Base-by-base conservation (phyloP, 2,113 vertebrate genomes). In the Nerophis lumbriciformis region DNA sequence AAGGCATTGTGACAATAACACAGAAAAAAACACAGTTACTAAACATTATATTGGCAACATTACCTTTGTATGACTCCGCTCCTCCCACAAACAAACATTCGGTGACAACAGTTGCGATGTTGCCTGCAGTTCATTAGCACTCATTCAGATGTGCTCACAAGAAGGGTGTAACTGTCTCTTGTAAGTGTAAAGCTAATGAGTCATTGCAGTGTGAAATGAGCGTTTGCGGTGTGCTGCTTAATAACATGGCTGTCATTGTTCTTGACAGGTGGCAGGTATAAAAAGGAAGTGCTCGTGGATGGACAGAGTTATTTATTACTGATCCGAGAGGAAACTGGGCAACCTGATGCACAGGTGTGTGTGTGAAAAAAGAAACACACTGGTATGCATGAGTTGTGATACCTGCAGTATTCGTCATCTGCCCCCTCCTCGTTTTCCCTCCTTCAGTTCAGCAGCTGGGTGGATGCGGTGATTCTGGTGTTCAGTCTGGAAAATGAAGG, bases 401-500 rank as follows among this genome's bases (percentile, higher is more conserved):
- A 51, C 6, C 16, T 56, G 6, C 56, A 37, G 42, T 13, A 7
- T 19, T 53, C 9, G n/a, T 56, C 54, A 0, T 61, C 48, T 6
- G 4, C 13, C 42, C 48, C 0, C 16, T 14, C 49, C 48, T 8
- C 4, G 44, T 7, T 42, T 13, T 15, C 15, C 64, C n/a, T 13
- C 28, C 48, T 76, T 6, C 88, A 97, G 96, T 95, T 98, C 81
- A 89, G 94, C 85, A 91, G 89, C 88, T 99, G 96, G 96, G 93
- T 91, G 6, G 96, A 98, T 48, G 95, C 93, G 0, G 90, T 97
- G 61, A 90, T 99, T 83, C 91, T 99, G 73, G 94, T 99, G 79
- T 99, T 98, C 79, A 99, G 96, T 75, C 87, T 99, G 90, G 96
- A 99, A 85, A 94, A 94, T 2, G 95, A 99, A 81, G 85, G 87